These are phyloP conservation scores for Coecobrya sp. DNA, from an alignment of 2,888 invertebrate genomes.

Conservation along the genomic window DNA sequence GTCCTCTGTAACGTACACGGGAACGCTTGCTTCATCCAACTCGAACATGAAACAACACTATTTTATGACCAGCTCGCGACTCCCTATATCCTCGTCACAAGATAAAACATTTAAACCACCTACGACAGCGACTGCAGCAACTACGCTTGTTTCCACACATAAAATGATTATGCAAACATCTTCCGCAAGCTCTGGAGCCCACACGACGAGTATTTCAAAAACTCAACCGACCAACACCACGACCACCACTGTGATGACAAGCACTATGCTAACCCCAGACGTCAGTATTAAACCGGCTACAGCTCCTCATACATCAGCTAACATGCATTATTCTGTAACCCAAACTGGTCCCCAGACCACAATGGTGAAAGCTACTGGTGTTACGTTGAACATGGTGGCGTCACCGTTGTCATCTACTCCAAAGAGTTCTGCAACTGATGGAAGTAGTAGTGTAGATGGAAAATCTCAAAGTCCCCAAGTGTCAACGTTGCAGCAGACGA, in stretches of 20 bases:
- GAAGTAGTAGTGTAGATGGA: background rate
- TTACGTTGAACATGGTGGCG: background rate
- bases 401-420: background rate
- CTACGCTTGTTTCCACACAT: background rate
- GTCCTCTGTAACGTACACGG: constrained; percentile 58
- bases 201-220: background rate
- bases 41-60: background rate
- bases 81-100: background rate
- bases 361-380: constrained; percentile 2
- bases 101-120: background rate
- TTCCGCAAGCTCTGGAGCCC: background rate
- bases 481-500: background rate
- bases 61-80: background rate
- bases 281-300: constrained; percentile 65
- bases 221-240: background rate
- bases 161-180: background rate
- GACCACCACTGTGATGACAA: background rate
- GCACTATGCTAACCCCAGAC: constrained; percentile 65
- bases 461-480: background rate
- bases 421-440: background rate
- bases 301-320: constrained; percentile 18
- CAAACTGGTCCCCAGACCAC: background rate
- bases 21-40: background rate
- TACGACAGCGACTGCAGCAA: background rate
- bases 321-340: background rate